Evolutionary conservation across 2,797 vertebrate genomes (phyloP), one percentile per base, ranked within the genome.

Genomic region (Bryconaethiops microstoma): DNA sequence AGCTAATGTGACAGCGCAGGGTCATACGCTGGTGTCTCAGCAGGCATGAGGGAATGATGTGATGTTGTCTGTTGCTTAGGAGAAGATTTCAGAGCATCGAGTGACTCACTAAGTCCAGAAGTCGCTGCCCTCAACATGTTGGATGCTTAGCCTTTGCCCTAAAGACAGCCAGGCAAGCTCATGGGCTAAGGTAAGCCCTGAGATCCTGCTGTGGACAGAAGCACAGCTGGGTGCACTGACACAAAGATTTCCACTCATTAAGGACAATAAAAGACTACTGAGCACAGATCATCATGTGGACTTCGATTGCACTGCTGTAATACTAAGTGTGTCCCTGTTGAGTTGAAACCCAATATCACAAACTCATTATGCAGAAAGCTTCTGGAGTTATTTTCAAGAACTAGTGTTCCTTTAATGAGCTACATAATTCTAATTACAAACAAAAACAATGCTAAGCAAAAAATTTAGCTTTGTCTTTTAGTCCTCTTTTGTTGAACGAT

Each of bases 181-280:
- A 35, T 54, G 52, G 64, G 45, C 75, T 76, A 68, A 80, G 79
- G 74, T 78, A 82, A 83, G 69, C 19, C 14, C 62, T 52, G 76
- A 29, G 14, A 80, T 77, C 75, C 83, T 64, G 74, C 81, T 83
- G 86, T 78, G 86, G 88, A 92, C 90, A 88, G 82, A 85, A 91
- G 62, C 82, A 88, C 91, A 95, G 94, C 94, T 92, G 91, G 87
- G 90, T 84, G 86, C 63, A 82, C 85, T 86, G 90, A 90, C 93
- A 92, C 84, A 87, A 89, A 65, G 83, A 92, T 89, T 93, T 89
- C 87, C 83, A 89, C 90, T 92, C 89, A 91, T 86, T 80, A 83
- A 68, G 84, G 87, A 89, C 89, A 85, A 77, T 79, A 88, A 83
- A 88, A 39, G 84, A 85, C 84, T 86, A 85, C 82, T 88, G 85